Conservation (phyloP, 2,888 invertebrate genomes). For the Hydropsyche betteni region DNA sequence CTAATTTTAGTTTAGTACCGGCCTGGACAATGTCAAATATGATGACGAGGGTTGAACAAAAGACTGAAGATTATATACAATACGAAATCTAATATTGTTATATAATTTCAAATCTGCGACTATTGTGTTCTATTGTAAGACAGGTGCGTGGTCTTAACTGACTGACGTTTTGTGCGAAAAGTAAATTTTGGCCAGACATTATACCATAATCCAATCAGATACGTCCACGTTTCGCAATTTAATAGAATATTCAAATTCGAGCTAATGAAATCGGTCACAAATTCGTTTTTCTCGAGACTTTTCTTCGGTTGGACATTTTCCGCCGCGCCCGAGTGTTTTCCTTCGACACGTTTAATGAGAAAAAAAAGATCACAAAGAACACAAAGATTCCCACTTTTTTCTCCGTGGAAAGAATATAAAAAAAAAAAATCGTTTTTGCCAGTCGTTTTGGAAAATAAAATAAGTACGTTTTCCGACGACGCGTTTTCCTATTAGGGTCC, state of each 20-base stretch:
- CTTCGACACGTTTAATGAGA: constrained; percentile 5
- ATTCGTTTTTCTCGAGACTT: no score
- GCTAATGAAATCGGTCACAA: no score
- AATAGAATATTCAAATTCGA: no score
- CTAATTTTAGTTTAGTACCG: background rate
- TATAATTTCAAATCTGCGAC: no score
- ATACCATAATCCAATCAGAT: background rate
- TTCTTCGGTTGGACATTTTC: background rate
- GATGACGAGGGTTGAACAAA: constrained; percentile 23
- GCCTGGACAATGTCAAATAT: background rate
- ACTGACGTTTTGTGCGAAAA: background rate
- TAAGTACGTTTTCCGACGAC: background rate
- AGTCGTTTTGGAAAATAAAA: background rate
- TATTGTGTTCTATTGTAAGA: background rate
- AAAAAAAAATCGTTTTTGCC: background rate
- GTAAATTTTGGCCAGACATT: background rate
- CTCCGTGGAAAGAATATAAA: no score
- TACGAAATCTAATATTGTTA: no score
- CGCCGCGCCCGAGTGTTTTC: background rate
- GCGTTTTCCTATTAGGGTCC: background rate
- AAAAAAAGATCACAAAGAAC: constrained; percentile 13
- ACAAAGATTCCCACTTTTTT: background rate
- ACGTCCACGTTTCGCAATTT: background rate
- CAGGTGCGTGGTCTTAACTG: constrained; percentile 11
- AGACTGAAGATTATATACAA: background rate